These are phyloP conservation scores for Salvelinus sp. DNA, from an alignment of 2,113 vertebrate species.

Conservation along the genomic window DNA sequence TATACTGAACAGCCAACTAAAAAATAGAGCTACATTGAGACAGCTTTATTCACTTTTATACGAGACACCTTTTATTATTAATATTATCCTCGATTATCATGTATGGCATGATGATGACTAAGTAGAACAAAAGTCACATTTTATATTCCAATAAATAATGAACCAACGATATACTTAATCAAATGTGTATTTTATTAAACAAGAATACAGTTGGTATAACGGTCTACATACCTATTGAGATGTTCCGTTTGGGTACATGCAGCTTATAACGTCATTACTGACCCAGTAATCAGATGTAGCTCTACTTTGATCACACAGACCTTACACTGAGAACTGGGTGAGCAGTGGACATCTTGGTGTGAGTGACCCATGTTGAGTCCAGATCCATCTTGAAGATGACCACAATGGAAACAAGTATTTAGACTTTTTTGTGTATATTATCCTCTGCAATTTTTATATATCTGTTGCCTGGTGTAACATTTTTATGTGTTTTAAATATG, in stretches of 20 bases:
- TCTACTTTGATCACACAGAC: slow-evolving; percentile 65
- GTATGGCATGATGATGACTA: not conserved
- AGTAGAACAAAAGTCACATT: not conserved
- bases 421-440: too few species aligned
- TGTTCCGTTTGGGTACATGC: not conserved
- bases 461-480: too few species aligned
- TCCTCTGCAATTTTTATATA: too few species aligned
- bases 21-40: not conserved
- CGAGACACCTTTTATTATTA: not conserved
- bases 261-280: slow-evolving; percentile 46
- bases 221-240: too few species aligned
- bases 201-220: too few species aligned
- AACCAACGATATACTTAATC: too few species aligned
- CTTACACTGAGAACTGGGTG: slow-evolving; percentile 74
- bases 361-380: too few species aligned
- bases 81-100: not conserved
- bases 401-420: too few species aligned
- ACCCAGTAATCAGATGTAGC: slow-evolving; percentile 80
- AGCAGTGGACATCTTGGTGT: slow-evolving; percentile 48
- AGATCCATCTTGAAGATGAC: not conserved
- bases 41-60: too few species aligned
- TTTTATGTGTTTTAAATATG: not conserved
- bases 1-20: too few species aligned
- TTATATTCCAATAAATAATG: too few species aligned
- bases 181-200: too few species aligned